Conservation (phyloP, 2,888 invertebrate species). For the Cephus nigrinus region DNA sequence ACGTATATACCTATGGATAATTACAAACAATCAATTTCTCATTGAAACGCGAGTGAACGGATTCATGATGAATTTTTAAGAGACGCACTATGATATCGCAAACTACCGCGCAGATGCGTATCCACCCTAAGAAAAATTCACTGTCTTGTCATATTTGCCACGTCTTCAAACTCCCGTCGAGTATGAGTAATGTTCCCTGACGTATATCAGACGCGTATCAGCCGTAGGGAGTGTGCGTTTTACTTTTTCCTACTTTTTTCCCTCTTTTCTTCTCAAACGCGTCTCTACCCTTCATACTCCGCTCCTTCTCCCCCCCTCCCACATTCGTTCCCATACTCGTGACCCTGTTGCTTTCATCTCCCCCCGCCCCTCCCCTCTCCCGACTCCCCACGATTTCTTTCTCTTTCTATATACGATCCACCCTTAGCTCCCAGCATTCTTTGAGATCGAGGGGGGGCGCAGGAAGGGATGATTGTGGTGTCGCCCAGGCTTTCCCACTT, state of each 20-base stretch:
- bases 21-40: no score
- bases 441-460: no score
- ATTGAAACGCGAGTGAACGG: no score
- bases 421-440: no score
- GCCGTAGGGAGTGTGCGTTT: slow-evolving; percentile 13
- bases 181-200: slow-evolving; percentile 19
- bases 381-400: background rate
- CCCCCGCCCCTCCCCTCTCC: background rate
- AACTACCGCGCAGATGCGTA: background rate
- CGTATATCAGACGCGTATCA: slow-evolving; percentile 23
- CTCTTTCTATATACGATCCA: slow-evolving; percentile 3
- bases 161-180: slow-evolving; percentile 6
- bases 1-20: no score
- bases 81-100: no score
- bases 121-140: slow-evolving; percentile 10
- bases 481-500: background rate
- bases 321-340: no score
- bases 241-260: slow-evolving; percentile 7
- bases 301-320: no score
- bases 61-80: no score
- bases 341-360: no score
- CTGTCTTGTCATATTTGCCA: slow-evolving; percentile 18
- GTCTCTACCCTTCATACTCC: background rate
- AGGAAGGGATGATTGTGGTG: no score
- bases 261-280: background rate